Evolutionary conservation across 2,888 invertebrate genomes (phyloP), one percentile per base, ranked within the genome.

Genomic region (Thymelicus acteon): DNA sequence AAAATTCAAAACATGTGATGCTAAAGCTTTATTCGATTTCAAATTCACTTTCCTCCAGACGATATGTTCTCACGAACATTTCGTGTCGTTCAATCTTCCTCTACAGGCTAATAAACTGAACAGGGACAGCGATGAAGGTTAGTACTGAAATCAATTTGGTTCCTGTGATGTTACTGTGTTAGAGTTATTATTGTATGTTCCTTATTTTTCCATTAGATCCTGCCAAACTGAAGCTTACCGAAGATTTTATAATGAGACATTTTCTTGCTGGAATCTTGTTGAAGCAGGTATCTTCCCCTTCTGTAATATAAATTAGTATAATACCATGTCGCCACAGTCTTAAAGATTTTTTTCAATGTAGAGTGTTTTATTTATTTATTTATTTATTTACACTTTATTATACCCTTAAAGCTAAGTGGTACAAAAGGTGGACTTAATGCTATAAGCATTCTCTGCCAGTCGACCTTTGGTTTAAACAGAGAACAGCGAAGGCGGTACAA

Each of bases 21-120:
- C 95, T 0, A 95, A 98, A 83, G 95, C 96, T 0, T 91, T 99
- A 44, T 97, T 98, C 80, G 98, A 98, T 81, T 97, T 97, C 87
- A 99, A 99, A 92, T 98, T 98, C 84, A 96, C 97, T 72, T 98
- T 99, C 85, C 92, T 99, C 63, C 97, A 97, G 88, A 97, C 98
- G 60, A 95, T 99, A 60, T 98, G 98, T 84, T 96, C 97, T 48
- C 99, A 99, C 84, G 99, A 99, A 85, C 99, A 99, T 88, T 99
- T 96, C 85, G 96, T 99, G 65, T 97, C 98, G 0, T 96, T 99
- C 80, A 98, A 98, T 89, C 94, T 99, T 81, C 99, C 99, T 6
- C 95, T 98, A 77, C 95, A 96, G 84, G 95, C 95, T 62, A 95
- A 95, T 71, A 90, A 89, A 75, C 75, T 91, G 15, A 79, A 85